A percentile compares a stretch with the other conserved stretches of the same genome.
phyloP scores from a whole-genome alignment of 1,140 invertebrate genomes.

The Hycleus phaleratus region DNA sequence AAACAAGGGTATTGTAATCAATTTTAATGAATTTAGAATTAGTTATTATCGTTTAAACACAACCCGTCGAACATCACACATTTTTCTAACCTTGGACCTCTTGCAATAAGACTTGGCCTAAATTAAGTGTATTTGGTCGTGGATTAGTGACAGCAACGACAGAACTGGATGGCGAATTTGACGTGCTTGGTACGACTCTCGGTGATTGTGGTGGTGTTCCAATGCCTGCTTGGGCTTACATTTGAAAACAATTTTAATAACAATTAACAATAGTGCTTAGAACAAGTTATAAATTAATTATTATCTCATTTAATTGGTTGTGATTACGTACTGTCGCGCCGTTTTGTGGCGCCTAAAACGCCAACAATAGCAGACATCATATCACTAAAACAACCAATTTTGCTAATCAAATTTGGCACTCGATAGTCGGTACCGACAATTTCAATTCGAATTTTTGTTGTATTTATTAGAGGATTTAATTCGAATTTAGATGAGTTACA shows the following conservation, averaged over 20 bases:
- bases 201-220: constrained; percentile 38
- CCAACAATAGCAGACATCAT: constrained; percentile 37
- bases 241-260: constrained; percentile 2
- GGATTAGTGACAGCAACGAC: constrained; percentile 23
- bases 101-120: constrained; percentile 42
- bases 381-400: constrained; percentile 34
- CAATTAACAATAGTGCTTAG: background rate
- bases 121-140: constrained; percentile 34
- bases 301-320: background rate
- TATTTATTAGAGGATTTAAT: too few relatives aligned
- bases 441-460: too few relatives aligned
- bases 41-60: background rate
- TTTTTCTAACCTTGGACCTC: constrained; percentile 41
- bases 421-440: too few relatives aligned
- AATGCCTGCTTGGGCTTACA: constrained; percentile 27
- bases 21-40: background rate
- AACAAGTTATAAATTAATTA: too few relatives aligned
- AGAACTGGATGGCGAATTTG: constrained; percentile 34
- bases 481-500: too few relatives aligned
- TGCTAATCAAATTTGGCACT: constrained; percentile 20
- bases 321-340: constrained; percentile 31
- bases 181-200: constrained; percentile 25
- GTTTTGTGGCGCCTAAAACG: constrained; percentile 32
- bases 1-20: background rate
- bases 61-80: constrained; percentile 1